Conservation (phyloP, 1,140 invertebrate species). For the Leucophenga varia region DNA sequence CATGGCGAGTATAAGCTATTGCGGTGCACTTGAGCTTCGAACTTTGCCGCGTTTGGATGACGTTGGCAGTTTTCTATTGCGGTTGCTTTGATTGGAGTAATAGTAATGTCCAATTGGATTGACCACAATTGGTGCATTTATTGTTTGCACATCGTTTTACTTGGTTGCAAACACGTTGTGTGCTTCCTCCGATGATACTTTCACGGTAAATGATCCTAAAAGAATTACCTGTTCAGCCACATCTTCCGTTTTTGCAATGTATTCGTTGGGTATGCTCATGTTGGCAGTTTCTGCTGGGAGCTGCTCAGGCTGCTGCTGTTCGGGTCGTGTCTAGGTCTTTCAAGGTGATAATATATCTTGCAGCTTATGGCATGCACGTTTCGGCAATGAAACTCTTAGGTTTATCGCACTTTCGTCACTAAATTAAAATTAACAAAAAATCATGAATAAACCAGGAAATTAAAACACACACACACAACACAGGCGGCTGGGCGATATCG, state of each 20-base stretch:
- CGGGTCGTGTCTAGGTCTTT: background rate
- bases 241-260: constrained; percentile 89
- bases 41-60: constrained; percentile 54
- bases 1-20: constrained; percentile 5
- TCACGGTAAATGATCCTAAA: constrained; percentile 9
- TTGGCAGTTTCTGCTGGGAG: constrained; percentile 34
- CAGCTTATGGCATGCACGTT: constrained; percentile 12
- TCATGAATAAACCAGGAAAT: constrained; percentile 45
- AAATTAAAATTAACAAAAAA: constrained; percentile 39
- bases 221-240: constrained; percentile 84
- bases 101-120: background rate
- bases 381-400: constrained; percentile 7
- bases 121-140: too few relatives aligned
- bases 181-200: constrained; percentile 7
- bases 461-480: constrained; percentile 43
- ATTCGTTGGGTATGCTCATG: constrained; percentile 84
- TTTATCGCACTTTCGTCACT: constrained; percentile 16
- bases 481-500: constrained; percentile 19
- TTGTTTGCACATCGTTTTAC: background rate
- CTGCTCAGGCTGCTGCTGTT: constrained; percentile 4
- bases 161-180: background rate
- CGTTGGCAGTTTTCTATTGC: constrained; percentile 45
- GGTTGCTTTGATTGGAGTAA: constrained; percentile 2
- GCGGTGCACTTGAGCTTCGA: constrained; percentile 20
- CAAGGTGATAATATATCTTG: background rate